These are phyloP conservation scores for Thoracochromis brauschi DNA, from an alignment of 2,113 vertebrate genomes.

Conservation along the genomic window DNA sequence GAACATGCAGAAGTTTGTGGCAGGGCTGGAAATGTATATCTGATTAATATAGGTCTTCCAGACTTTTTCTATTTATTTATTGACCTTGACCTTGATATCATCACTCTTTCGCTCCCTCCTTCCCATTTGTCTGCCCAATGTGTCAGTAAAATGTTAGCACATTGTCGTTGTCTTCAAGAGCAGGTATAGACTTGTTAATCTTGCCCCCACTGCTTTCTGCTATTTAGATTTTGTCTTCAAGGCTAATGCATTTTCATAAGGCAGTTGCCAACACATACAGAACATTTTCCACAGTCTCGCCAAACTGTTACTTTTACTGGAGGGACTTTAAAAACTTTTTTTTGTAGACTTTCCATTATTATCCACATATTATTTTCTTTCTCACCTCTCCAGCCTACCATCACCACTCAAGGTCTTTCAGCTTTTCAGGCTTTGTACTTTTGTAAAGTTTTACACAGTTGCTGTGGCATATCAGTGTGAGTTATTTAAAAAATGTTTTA, in stretches of 20 bases:
- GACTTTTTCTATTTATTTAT: slow-evolving; percentile 6
- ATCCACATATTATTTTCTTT: slow-evolving; percentile 24
- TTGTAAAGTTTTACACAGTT: neutral
- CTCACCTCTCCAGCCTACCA: slow-evolving; percentile 42
- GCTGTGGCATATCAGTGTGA: neutral
- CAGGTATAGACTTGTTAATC: slow-evolving; percentile 62
- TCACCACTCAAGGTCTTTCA: slow-evolving; percentile 40
- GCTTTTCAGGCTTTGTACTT: neutral
- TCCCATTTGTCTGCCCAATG: slow-evolving; percentile 47
- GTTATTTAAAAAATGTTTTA: neutral
- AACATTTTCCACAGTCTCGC: slow-evolving; percentile 7
- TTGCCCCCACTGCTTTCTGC: slow-evolving; percentile 23
- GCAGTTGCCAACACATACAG: slow-evolving; percentile 54
- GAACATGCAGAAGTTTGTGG: neutral
- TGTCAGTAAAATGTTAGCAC: slow-evolving; percentile 63
- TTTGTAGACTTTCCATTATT: slow-evolving; percentile 1
- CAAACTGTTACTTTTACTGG: slow-evolving; percentile 60
- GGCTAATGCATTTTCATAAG: slow-evolving; percentile 49
- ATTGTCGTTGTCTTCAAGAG: slow-evolving; percentile 54
- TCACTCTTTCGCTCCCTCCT: neutral
- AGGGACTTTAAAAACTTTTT: slow-evolving; percentile 50
- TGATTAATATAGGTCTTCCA: neutral
- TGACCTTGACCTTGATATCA: slow-evolving; percentile 48
- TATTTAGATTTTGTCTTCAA: slow-evolving; percentile 56
- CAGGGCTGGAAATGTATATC: neutral